Conservation (phyloP, 2,888 invertebrate genomes). For the Dryocosmus kuriphilus region DNA sequence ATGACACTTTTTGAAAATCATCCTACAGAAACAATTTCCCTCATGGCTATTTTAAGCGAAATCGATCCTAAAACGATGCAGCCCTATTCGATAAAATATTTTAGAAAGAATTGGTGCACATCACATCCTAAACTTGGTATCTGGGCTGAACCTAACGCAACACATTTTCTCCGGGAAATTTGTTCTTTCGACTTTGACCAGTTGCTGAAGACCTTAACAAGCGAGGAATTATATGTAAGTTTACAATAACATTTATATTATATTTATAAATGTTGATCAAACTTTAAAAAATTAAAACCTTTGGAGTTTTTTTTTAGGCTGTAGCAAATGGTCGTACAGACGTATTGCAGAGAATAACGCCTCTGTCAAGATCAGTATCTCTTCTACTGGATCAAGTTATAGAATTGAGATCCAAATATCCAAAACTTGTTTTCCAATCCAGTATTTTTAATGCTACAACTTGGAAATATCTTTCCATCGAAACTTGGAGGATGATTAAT, state of each 20-base stretch:
- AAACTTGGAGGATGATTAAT: conserved; percentile 58
- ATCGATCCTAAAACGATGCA: conserved; percentile 50
- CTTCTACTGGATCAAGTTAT: conserved; percentile 59
- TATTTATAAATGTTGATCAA: neutral
- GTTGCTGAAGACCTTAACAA: conserved; percentile 65
- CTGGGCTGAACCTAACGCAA: conserved; percentile 61
- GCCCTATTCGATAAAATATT: conserved; percentile 51
- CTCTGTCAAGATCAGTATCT: conserved; percentile 58
- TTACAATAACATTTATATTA: neutral
- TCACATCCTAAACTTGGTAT: conserved; percentile 59
- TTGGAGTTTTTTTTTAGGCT: neutral
- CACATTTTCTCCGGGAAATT: conserved; percentile 64
- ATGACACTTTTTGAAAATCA: conserved; percentile 66
- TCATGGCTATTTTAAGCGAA: conserved; percentile 59
- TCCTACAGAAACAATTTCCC: conserved; percentile 67
- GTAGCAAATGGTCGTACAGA: conserved; percentile 19
- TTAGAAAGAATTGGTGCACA: conserved; percentile 62
- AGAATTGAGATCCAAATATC: conserved; percentile 48
- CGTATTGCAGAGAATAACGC: conserved; percentile 50
- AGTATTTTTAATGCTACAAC: conserved; percentile 67
- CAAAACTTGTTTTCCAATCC: conserved; percentile 58
- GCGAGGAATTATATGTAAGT: conserved; percentile 65
- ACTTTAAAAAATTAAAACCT: too few species aligned
- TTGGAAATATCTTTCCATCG: conserved; percentile 65
- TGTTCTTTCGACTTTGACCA: conserved; percentile 70